phyloP scores from a whole-genome alignment of 1,140 invertebrate species.

The Micrasema minimum region DNA sequence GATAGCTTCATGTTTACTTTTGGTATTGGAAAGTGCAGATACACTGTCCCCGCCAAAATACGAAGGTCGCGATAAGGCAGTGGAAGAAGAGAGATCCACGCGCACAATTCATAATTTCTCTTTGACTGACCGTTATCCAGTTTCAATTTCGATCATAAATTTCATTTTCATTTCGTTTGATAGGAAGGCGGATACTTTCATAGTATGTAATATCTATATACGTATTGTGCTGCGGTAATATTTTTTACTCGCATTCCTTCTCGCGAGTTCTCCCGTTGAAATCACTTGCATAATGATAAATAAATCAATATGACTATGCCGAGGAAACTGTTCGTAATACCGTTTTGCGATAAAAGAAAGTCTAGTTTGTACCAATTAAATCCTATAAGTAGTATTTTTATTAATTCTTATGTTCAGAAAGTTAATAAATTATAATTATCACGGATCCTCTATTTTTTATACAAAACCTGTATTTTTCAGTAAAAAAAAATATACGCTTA shows the following conservation, averaged over 20 bases:
- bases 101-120: slow-evolving; percentile 49
- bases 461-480: too few relatives aligned
- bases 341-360: neutral
- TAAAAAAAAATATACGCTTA: too few relatives aligned
- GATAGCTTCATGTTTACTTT: slow-evolving; percentile 36
- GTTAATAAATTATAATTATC: too few relatives aligned
- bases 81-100: slow-evolving; percentile 46
- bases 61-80: slow-evolving; percentile 44
- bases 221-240: slow-evolving; percentile 9
- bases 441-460: too few relatives aligned
- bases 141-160: slow-evolving; percentile 33
- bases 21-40: slow-evolving; percentile 38
- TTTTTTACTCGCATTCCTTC: slow-evolving; percentile 20
- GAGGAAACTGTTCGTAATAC: neutral
- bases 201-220: neutral
- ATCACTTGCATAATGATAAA: slow-evolving; percentile 20
- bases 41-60: slow-evolving; percentile 42
- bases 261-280: slow-evolving; percentile 4
- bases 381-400: too few relatives aligned
- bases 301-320: neutral
- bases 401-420: too few relatives aligned
- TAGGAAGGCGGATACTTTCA: slow-evolving; percentile 5
- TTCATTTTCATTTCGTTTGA: slow-evolving; percentile 24
- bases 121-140: slow-evolving; percentile 26
- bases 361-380: too few relatives aligned